These are phyloP conservation scores for Herpetotheres cachinnans DNA, from an alignment of 2,113 vertebrate species.

Conservation along the genomic window DNA sequence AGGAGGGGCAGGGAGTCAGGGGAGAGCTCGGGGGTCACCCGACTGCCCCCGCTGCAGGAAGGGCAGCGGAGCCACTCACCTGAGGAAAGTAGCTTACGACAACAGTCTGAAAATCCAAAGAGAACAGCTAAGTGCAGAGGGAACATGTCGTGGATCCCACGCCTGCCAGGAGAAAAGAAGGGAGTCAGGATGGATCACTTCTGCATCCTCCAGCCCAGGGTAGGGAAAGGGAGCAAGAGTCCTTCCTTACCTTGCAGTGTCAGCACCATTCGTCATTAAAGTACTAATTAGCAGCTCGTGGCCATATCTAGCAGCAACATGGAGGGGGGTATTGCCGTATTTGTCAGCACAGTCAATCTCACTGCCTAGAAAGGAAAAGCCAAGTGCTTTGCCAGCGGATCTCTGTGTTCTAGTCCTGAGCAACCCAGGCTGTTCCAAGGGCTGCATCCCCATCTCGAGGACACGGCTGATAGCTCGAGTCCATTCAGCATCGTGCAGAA, in stretches of 20 bases:
- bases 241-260: constrained; percentile 82
- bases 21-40: not conserved
- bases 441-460: not conserved
- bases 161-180: constrained; percentile 66
- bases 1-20: not conserved
- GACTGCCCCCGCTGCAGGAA: accelerated
- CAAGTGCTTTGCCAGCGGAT: not conserved
- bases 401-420: accelerated
- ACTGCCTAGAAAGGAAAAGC: constrained; percentile 74
- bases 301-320: constrained; percentile 92
- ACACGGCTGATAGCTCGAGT: accelerated
- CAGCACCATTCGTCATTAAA: constrained; percentile 93
- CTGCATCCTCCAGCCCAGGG: not conserved
- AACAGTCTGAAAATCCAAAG: constrained; percentile 94
- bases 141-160: constrained; percentile 92
- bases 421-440: not conserved
- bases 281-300: constrained; percentile 95
- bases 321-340: constrained; percentile 92
- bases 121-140: constrained; percentile 92
- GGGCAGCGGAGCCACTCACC: constrained; percentile 56
- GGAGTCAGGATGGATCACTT: not conserved
- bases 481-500: accelerated
- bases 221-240: not conserved
- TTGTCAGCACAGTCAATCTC: constrained; percentile 92
- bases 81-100: constrained; percentile 93